A percentile compares a stretch with the other conserved stretches of the same genome.
Evolutionary conservation across 2,888 invertebrate genomes (phyloP).

Genomic region (Cantharis lateralis): DNA sequence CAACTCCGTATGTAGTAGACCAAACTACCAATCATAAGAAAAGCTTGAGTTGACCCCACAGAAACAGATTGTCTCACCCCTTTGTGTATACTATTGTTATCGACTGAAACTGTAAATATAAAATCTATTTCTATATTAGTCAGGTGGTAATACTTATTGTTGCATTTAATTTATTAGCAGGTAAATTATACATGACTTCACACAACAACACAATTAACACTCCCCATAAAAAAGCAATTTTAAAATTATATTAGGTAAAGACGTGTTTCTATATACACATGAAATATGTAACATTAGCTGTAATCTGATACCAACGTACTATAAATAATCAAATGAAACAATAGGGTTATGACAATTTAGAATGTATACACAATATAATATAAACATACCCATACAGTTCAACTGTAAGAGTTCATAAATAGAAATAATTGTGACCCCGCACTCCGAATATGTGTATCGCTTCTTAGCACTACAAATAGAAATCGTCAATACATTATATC

Average conservation of each 20-base stretch:
- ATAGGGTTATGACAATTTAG: neutral
- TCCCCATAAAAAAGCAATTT: neutral
- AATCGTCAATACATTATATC: neutral
- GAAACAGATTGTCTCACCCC: neutral
- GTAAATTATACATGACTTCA: neutral
- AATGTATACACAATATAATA: neutral
- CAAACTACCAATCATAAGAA: no score
- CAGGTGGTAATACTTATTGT: neutral
- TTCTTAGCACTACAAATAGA: neutral
- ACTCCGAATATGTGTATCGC: neutral
- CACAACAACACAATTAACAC: neutral
- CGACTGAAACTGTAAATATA: neutral
- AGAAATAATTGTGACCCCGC: neutral
- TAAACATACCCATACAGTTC: neutral
- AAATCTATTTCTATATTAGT: neutral
- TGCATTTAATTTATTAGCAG: neutral
- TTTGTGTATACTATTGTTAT: neutral
- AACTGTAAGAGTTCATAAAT: neutral
- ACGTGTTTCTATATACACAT: neutral
- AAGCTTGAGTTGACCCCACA: no score
- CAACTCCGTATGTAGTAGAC: no score
- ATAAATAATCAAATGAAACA: neutral
- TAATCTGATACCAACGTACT: neutral
- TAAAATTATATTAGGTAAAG: neutral
- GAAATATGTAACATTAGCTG: neutral